Conservation (phyloP, 1,140 invertebrate genomes). For the Drosophila obscura region DNA sequence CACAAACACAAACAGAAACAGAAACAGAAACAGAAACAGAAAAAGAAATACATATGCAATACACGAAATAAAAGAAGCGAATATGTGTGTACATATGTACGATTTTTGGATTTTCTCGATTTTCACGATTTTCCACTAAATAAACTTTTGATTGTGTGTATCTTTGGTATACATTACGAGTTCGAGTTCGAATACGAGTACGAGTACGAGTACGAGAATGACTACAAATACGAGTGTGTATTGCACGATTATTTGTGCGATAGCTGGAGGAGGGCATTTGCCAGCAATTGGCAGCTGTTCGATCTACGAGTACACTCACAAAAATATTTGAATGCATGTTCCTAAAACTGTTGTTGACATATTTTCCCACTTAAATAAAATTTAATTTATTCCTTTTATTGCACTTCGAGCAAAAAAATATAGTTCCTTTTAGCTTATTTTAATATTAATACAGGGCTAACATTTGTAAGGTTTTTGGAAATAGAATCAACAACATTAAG, state of each 20-base stretch:
- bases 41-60: neutral
- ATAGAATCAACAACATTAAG: too few relatives aligned
- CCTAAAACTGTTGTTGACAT: neutral
- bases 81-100: constrained; percentile 8
- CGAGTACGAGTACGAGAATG: constrained; percentile 27
- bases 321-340: too few relatives aligned
- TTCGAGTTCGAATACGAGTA: constrained; percentile 21
- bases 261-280: constrained; percentile 43
- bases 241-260: neutral
- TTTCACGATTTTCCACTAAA: constrained; percentile 41
- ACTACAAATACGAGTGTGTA: too few relatives aligned
- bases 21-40: too few relatives aligned
- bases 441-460: too few relatives aligned
- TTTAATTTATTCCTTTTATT: too few relatives aligned
- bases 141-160: constrained; percentile 21
- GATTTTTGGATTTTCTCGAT: constrained; percentile 2
- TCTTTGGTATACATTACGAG: constrained; percentile 32
- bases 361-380: too few relatives aligned
- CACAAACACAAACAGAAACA: neutral
- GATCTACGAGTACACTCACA: constrained; percentile 50
- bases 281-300: constrained; percentile 52
- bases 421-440: constrained; percentile 1
- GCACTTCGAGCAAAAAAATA: too few relatives aligned
- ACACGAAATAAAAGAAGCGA: constrained; percentile 11
- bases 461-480: too few relatives aligned